These are phyloP conservation scores for roundworm (Caenorhabditis elegans) DNA, from an alignment of 1,140 invertebrate genomes.

Conservation along the genomic window WBcel235 BX284606.5:11759501-11760000, in stretches of 20 bases:
- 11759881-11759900: conserved; percentile 37
- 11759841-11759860: too few relatives aligned
- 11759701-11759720: not conserved
- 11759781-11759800: not conserved
- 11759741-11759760: not conserved
- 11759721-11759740: not conserved
- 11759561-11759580: too few relatives aligned
- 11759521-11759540: too few relatives aligned
- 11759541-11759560: too few relatives aligned
- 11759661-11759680: too few relatives aligned
- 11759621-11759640: too few relatives aligned
- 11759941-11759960: not conserved
- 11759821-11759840: not conserved
- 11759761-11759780: not conserved
- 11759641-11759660: too few relatives aligned
- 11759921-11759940: not conserved
- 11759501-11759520: not conserved
- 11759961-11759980: not conserved
- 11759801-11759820: not conserved
- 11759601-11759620: too few relatives aligned
- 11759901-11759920: not conserved
- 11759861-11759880: conserved; percentile 22
- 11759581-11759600: too few relatives aligned
- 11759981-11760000: not conserved
- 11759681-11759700: too few relatives aligned